Conservation (phyloP, 2,888 invertebrate genomes). For the Parnassius apollo region DNA sequence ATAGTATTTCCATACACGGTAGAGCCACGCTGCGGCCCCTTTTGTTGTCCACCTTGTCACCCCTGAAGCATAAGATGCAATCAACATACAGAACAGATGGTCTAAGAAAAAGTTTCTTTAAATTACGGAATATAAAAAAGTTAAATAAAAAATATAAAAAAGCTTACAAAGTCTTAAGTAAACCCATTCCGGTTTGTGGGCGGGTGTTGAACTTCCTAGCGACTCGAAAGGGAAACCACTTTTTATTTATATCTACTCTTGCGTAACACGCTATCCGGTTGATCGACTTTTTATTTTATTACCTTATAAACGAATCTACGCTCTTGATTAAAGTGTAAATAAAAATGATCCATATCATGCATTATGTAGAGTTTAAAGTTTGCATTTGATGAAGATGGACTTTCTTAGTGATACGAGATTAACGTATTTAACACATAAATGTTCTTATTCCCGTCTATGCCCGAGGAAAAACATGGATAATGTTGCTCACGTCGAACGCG, state of each 20-base stretch:
- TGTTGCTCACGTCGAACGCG: no score
- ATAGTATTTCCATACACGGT: no score
- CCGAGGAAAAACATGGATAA: background rate
- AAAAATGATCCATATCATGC: background rate
- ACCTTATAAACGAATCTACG: conserved; percentile 42
- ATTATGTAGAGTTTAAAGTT: background rate
- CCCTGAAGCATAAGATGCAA: no score
- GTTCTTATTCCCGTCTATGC: conserved; percentile 33
- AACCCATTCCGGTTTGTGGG: conserved; percentile 52
- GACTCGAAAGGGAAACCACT: conserved; percentile 67
- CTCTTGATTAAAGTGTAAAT: background rate
- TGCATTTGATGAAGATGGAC: conserved; percentile 22
- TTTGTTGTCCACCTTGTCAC: no score
- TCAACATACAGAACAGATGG: no score
- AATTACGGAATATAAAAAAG: no score
- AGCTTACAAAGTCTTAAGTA: conserved; percentile 18
- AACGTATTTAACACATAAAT: conserved; percentile 39
- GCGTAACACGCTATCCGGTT: conserved; percentile 67
- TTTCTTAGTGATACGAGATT: conserved; percentile 30
- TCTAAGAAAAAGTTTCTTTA: no score
- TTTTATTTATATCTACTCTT: conserved; percentile 66
- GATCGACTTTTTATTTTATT: conserved; percentile 63
- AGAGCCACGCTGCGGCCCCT: no score
- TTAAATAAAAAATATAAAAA: background rate
- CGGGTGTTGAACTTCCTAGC: conserved; percentile 68